These are phyloP conservation scores for Meriones psammophilus DNA, from an alignment of 2,797 vertebrate species.

Conservation along the genomic window DNA sequence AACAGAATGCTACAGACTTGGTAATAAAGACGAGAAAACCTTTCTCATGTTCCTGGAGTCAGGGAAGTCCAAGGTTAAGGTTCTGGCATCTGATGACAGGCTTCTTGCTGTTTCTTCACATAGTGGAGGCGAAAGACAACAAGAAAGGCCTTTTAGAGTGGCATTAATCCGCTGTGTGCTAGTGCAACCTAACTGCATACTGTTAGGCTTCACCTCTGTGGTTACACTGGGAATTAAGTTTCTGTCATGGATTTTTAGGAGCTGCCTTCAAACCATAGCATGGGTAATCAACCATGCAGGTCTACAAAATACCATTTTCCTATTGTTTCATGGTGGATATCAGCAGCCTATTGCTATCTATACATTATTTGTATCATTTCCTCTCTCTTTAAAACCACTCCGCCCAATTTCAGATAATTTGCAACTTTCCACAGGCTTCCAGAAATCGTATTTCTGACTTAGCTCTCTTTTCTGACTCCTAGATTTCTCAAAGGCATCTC, in stretches of 20 bases:
- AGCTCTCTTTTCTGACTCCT: conserved; percentile 49
- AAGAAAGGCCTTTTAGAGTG: neutral
- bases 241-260: neutral
- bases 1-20: neutral
- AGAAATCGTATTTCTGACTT: conserved; percentile 1
- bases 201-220: neutral
- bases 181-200: neutral
- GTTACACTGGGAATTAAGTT: neutral
- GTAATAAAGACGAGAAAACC: neutral
- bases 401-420: neutral
- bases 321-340: neutral
- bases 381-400: neutral
- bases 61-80: neutral
- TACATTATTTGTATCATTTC: neutral
- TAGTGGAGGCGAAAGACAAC: neutral
- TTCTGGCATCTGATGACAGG: neutral
- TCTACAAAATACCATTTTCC: neutral
- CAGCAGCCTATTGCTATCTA: neutral
- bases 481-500: neutral
- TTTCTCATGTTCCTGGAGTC: neutral
- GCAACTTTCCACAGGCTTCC: neutral
- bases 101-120: neutral
- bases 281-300: neutral
- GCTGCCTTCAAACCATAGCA: neutral
- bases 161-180: neutral